These are phyloP conservation scores for Vesta saturnalis DNA, from an alignment of 2,888 invertebrate genomes.

Conservation along the genomic window DNA sequence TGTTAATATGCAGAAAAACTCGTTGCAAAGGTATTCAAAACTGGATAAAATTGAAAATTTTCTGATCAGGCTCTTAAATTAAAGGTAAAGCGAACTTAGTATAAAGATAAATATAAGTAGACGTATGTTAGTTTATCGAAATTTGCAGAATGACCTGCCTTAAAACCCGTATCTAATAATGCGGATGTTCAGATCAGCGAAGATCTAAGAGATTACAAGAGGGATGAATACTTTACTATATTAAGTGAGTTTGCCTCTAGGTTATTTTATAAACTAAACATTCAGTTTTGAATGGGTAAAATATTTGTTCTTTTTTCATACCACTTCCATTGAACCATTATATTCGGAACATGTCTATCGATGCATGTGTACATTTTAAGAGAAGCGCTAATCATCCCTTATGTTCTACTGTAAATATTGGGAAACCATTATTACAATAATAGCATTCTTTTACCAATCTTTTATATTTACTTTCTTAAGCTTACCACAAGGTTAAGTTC, in stretches of 20 bases:
- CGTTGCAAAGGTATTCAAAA: conserved; percentile 3
- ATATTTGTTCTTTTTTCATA: conserved; percentile 31
- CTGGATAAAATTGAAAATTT: conserved; percentile 9
- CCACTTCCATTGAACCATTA: conserved; percentile 21
- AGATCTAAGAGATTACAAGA: conserved; percentile 20
- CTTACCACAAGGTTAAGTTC: conserved; percentile 4
- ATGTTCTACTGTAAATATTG: conserved; percentile 14
- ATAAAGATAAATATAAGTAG: background rate
- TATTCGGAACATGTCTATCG: conserved; percentile 20
- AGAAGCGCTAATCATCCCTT: conserved; percentile 19
- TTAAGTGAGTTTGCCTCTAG: conserved; percentile 22
- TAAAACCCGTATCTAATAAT: conserved; percentile 2
- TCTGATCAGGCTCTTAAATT: background rate
- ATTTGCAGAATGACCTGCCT: background rate
- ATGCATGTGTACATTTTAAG: conserved; percentile 3
- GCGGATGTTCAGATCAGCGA: conserved; percentile 35
- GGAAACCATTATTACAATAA: conserved; percentile 7
- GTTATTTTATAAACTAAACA: conserved; percentile 30
- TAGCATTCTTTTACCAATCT: conserved; percentile 7
- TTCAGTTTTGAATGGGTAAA: conserved; percentile 20
- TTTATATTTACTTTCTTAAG: conserved; percentile 12
- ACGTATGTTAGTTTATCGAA: background rate
- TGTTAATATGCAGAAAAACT: conserved; percentile 14
- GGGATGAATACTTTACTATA: conserved; percentile 25
- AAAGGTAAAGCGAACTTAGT: background rate